Base-by-base conservation (phyloP, 1,140 invertebrate genomes). In the Drosophila nigrodunni region DNA sequence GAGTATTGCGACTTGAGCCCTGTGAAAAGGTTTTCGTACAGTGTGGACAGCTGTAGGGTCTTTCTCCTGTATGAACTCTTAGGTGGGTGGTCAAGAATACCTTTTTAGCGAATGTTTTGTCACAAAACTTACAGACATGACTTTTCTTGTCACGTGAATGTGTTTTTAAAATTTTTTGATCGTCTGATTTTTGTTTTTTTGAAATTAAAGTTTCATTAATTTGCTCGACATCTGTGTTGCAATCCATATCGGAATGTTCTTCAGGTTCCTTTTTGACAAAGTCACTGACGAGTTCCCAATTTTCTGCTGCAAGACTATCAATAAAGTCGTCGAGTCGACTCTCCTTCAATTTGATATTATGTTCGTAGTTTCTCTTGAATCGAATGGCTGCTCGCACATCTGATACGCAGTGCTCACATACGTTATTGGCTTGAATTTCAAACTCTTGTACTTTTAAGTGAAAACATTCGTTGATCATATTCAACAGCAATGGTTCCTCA, bases 301-400 rank as follows among this genome's bases (percentile, higher is more conserved):
- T n/a, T 34, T 54, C 50, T 4, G 50, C 5, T 15, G n/a, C 3
- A n/a, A 54, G 50, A 37, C 30, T 54, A 7, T 54, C 13, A 6
- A 54, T 13, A 15, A 54, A 35, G 30, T 54, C 50, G 8, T 54
- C 13, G 4, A 15, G 2, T 0, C 9, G 30, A 1, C 13, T 54
- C n/a, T 13, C 50, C 5, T 37, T 54, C 13, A 8, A 8, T 7
- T 54, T 34, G 1, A 54, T 34, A 37, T 54, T 54, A 3, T 37
- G 2, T 8, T 54, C 50, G 7, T 35, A 54, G 11, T 54, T 54
- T 30, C 30, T 7, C 34, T 54, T 54, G 8, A 54, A 54, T 15
- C 50, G 30, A 54, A 15, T 15, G 7, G 50, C 30, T n/a, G 50
- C 50, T 54, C 50, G 30, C 1, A 54, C n/a, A 15, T 54, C 50